These are phyloP conservation scores for Callaeas wilsoni DNA, from an alignment of 2,113 vertebrate species.

Conservation along the genomic window DNA sequence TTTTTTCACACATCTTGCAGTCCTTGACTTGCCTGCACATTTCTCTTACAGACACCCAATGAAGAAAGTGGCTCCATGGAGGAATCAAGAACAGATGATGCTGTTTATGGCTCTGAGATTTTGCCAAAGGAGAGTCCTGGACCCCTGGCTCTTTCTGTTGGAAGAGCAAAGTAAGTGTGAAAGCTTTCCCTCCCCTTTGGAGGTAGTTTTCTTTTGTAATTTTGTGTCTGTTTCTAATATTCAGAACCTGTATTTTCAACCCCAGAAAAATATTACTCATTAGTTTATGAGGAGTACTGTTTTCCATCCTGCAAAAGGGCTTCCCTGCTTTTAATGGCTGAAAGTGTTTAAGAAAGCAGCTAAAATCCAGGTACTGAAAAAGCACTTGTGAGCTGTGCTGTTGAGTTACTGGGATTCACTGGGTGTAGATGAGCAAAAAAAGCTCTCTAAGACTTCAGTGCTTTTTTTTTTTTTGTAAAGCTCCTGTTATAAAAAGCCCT, in stretches of 20 bases:
- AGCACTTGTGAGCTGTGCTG: background rate
- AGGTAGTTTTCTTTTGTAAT: background rate
- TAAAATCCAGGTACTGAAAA: background rate
- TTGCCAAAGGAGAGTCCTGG: conserved; percentile 37
- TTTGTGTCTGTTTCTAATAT: background rate
- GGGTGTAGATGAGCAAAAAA: background rate
- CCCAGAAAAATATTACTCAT: background rate
- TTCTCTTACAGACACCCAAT: conserved; percentile 41
- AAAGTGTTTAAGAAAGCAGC: background rate
- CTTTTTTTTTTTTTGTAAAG: background rate
- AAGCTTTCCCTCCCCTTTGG: background rate
- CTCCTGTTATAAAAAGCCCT: background rate
- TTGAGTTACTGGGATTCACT: background rate
- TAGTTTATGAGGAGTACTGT: background rate
- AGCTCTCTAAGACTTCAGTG: background rate
- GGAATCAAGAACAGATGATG: conserved; percentile 34
- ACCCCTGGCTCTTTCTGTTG: conserved; percentile 76
- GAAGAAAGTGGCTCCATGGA: conserved; percentile 46
- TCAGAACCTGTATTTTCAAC: background rate
- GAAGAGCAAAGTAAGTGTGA: conserved; percentile 84
- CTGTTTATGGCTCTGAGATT: conserved; percentile 36
- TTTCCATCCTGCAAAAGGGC: background rate
- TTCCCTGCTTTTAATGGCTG: background rate
- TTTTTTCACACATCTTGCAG: background rate
- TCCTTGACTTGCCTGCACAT: background rate